Evolutionary conservation across 2,888 invertebrate species (phyloP).

Genomic region (Rotaria magnacalcarata): DNA sequence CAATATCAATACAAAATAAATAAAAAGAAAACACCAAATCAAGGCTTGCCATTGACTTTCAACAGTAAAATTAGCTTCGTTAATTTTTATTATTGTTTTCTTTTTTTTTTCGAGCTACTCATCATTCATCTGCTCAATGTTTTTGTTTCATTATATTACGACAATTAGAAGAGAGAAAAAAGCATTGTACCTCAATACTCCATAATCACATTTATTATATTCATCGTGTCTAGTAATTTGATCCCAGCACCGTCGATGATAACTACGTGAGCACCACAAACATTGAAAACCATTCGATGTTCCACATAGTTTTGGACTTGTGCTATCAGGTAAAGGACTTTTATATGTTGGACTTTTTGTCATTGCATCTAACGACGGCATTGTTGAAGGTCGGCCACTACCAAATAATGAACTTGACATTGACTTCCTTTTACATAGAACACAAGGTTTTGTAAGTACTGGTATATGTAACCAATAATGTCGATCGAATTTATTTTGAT

Average conservation of each 20-base stretch:
- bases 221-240: background rate
- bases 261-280: background rate
- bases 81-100: too few species aligned
- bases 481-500: background rate
- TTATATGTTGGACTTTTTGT: background rate
- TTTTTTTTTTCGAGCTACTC: too few species aligned
- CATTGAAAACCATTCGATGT: conserved; percentile 4
- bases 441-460: conserved; percentile 10
- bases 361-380: background rate
- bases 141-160: too few species aligned
- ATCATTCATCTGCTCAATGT: too few species aligned
- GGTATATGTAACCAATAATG: conserved; percentile 30
- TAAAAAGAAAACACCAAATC: background rate
- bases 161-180: too few species aligned
- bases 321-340: background rate
- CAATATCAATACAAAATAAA: background rate
- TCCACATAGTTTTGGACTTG: background rate
- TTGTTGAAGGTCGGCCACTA: background rate
- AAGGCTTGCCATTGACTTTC: too few species aligned
- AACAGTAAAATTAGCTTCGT: too few species aligned
- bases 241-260: background rate
- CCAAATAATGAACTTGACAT: conserved; percentile 28
- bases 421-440: background rate
- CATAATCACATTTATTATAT: conserved; percentile 25
- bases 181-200: background rate